Base-by-base conservation (phyloP, 2,113 vertebrate genomes). In the Octodon degus region DNA sequence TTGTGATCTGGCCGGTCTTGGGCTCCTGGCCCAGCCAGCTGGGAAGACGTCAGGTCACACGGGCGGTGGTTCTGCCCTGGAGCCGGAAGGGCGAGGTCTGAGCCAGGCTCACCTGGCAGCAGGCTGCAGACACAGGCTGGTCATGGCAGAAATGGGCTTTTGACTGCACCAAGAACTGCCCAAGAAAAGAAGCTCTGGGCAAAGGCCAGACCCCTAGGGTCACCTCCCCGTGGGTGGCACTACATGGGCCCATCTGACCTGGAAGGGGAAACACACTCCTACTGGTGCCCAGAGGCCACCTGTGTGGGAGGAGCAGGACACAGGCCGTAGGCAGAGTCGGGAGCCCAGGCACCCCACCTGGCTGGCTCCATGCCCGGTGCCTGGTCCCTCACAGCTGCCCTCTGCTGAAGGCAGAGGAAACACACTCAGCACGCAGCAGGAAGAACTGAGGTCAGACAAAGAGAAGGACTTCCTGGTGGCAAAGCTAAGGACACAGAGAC, bases 381-480 rank as follows among this genome's bases (percentile, higher is more conserved):
- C 10, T 6, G 79, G 62, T 82, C 70, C 77, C 53, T 77, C 53
- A 34, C 70, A 63, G 96, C 90, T 16, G 77, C n/a, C n/a, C 25
- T 62, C n/a, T 37, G 19, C 72, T 0, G 14, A 27, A 5, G 12
- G 77, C 53, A 58, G 76, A 90, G 97, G 84, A 91, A 96, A 76
- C 25, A 1, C 4, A 9, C 55, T 89, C 86, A 43, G 25, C 55
- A 0, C 20, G 68, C 20, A 43, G 72, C 88, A 97, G 96, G 96
- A 97, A 97, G 90, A 67, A n/a, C 65, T 34, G 14, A 67, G 65
- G 34, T 22, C 74, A 76, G 87, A 90, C 80, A 87, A 95, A 90
- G 58, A 89, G 80, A 93, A 91, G 92, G 70, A 81, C 93, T 96
- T 97, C 96, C 95, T 97, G 92, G 92, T 86, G 63, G 90, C 90